phyloP scores from a whole-genome alignment of 2,888 invertebrate species.

The Hydropsyche betteni region DNA sequence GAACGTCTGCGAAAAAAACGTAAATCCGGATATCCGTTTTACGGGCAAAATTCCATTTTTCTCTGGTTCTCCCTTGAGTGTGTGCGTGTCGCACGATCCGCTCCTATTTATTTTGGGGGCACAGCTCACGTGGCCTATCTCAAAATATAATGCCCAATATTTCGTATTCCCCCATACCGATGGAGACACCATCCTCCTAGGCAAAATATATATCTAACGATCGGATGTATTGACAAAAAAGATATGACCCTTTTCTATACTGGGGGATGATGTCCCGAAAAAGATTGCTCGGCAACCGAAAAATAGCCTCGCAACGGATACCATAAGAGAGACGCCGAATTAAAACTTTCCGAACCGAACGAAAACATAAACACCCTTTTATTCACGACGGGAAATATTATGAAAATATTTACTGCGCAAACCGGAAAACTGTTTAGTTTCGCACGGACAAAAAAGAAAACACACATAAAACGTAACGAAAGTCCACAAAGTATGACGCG shows the following conservation, averaged over 20 bases:
- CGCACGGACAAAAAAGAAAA: not conserved
- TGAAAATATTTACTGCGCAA: not conserved
- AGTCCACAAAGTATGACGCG: not conserved
- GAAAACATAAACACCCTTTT: conserved; percentile 1
- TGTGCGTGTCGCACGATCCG: conserved; percentile 33
- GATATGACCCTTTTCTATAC: conserved; percentile 34
- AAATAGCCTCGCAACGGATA: conserved; percentile 23
- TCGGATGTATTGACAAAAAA: conserved; percentile 43
- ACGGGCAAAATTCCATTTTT: conserved; percentile 36
- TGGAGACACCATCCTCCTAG: conserved; percentile 34
- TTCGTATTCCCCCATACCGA: conserved; percentile 42
- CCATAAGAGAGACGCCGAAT: conserved; percentile 7
- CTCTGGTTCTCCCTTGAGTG: conserved; percentile 20
- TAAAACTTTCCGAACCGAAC: conserved; percentile 23
- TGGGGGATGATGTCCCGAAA: conserved; percentile 31
- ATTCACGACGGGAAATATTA: not conserved
- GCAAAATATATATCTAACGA: conserved; percentile 42
- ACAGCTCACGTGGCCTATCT: conserved; percentile 35
- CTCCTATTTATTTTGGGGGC: conserved; percentile 40
- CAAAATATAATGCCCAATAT: conserved; percentile 39
- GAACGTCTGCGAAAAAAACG: conserved; percentile 23
- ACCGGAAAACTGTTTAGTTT: not conserved
- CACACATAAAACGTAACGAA: not conserved
- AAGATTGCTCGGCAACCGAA: conserved; percentile 25
- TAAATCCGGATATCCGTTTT: conserved; percentile 43